Percentiles rank a stretch among this genome's conserved stretches.
Conservation (phyloP, 2,113 vertebrate genomes). For the Pantherophis guttatus region DNA sequence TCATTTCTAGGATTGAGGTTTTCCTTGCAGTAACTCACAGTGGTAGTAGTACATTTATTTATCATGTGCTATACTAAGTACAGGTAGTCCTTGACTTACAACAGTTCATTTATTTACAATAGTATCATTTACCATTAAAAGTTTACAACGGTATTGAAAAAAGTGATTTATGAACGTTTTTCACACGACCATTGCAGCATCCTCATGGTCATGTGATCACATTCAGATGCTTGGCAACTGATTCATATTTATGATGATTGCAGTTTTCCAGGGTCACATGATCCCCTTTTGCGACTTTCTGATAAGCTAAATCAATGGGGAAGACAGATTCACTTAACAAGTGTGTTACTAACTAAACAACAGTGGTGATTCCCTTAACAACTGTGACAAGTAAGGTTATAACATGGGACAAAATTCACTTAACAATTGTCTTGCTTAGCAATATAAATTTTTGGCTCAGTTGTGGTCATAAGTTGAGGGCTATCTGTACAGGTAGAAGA, state of each 20-base stretch:
- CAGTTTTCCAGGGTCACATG: neutral
- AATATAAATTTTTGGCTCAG: neutral
- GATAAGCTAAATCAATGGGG: neutral
- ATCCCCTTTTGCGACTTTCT: neutral
- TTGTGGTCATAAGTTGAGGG: neutral
- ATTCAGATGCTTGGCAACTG: neutral
- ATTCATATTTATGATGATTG: neutral
- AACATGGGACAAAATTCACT: neutral
- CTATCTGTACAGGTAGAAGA: neutral
- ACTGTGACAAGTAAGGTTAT: neutral
- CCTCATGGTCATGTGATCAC: neutral
- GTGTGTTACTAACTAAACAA: neutral
- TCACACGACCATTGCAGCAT: neutral
- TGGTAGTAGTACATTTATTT: neutral
- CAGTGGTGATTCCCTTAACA: neutral
- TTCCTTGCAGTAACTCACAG: neutral
- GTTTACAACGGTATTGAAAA: neutral
- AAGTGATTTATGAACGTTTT: neutral
- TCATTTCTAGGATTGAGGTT: neutral
- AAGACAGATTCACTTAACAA: neutral
- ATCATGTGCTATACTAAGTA: neutral
- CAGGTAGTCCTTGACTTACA: neutral
- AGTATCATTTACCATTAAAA: neutral
- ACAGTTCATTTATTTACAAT: too few species aligned
- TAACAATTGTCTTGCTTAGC: neutral